Conservation (phyloP, 2,888 invertebrate species). For the Sesia apiformis region DNA sequence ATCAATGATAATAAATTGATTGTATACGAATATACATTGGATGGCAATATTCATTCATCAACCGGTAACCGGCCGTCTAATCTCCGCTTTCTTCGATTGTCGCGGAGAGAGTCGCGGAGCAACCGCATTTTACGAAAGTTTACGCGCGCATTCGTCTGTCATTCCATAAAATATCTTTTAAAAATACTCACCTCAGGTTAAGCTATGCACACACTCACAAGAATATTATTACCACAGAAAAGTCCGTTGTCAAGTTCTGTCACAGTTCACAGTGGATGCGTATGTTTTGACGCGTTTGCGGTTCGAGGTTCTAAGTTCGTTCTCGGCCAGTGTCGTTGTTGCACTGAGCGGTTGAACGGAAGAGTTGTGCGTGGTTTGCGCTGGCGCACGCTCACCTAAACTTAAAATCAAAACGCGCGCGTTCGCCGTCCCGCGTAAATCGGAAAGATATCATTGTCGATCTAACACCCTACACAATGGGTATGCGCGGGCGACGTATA, state of each 20-base stretch:
- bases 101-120: conserved; percentile 31
- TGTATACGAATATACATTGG: too few relatives aligned
- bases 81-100: conserved; percentile 35
- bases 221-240: conserved; percentile 31
- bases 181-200: conserved; percentile 28
- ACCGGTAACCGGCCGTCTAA: conserved; percentile 19
- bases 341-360: conserved; percentile 61
- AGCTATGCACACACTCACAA: conserved; percentile 40
- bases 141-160: conserved; percentile 6
- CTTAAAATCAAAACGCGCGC: conserved; percentile 48
- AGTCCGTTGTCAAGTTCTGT: conserved; percentile 27
- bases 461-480: conserved; percentile 46
- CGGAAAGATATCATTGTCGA: conserved; percentile 32
- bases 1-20: too few relatives aligned
- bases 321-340: conserved; percentile 59
- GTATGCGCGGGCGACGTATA: conserved; percentile 20
- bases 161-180: not conserved
- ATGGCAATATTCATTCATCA: conserved; percentile 17
- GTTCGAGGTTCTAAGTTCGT: conserved; percentile 58
- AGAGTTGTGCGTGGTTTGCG: conserved; percentile 46
- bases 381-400: conserved; percentile 60
- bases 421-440: conserved; percentile 35
- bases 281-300: conserved; percentile 20
- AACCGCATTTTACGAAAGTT: conserved; percentile 27
- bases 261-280: conserved; percentile 50